phyloP scores from a whole-genome alignment of 2,113 vertebrate species.

The Protobothrops flavoviridis region DNA sequence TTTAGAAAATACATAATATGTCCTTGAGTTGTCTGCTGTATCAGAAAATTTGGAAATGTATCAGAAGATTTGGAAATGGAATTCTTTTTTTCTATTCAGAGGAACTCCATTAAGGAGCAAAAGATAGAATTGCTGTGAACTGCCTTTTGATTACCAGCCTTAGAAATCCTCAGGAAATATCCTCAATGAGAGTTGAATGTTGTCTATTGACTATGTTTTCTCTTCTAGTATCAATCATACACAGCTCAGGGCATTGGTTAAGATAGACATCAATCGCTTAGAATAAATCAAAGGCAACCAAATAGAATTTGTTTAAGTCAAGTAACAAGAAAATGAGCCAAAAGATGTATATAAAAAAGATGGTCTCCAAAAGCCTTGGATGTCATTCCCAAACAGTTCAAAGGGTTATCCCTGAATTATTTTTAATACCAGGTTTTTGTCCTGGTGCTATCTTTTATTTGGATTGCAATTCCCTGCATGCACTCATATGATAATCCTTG shows the following conservation, averaged over 20 bases:
- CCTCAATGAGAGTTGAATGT: background rate
- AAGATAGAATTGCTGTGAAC: background rate
- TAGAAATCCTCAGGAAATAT: background rate
- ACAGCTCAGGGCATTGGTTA: background rate
- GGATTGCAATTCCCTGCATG: background rate
- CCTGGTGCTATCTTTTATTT: background rate
- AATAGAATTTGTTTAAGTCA: background rate
- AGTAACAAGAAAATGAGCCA: background rate
- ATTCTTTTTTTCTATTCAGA: background rate
- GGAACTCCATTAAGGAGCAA: background rate
- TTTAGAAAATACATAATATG: background rate
- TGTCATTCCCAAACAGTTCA: background rate
- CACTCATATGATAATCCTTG: background rate
- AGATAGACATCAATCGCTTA: background rate
- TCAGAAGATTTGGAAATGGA: background rate
- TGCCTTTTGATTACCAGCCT: background rate
- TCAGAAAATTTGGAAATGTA: background rate
- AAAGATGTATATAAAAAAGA: background rate
- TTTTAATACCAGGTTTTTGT: background rate
- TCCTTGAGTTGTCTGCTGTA: background rate
- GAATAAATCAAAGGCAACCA: background rate
- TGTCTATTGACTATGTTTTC: background rate
- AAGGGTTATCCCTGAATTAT: background rate
- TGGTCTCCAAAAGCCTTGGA: background rate
- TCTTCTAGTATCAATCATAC: background rate